Percentiles rank a stretch among this genome's conserved stretches.
These are phyloP conservation scores for Andrena hattorfiana DNA, from an alignment of 2,888 invertebrate genomes.

Conservation along the genomic window DNA sequence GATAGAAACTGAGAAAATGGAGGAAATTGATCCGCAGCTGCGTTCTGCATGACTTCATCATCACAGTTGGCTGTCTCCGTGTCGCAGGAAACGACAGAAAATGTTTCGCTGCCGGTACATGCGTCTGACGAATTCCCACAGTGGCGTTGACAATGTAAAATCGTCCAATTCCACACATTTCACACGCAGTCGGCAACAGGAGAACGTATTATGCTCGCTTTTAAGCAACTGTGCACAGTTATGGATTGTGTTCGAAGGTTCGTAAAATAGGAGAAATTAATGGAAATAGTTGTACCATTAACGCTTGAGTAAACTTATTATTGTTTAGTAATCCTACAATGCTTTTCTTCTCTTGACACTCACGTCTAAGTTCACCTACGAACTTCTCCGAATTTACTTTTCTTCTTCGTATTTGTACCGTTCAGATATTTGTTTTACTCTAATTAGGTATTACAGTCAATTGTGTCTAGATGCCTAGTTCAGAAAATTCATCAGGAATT, in stretches of 20 bases:
- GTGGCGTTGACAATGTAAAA: slow-evolving; percentile 3
- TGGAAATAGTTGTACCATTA: too few relatives aligned
- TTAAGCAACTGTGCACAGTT: background rate
- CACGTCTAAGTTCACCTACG: too few relatives aligned
- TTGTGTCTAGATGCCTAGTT: too few relatives aligned
- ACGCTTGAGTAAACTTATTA: too few relatives aligned
- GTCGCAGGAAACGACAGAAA: slow-evolving; percentile 15
- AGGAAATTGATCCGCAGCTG: slow-evolving; percentile 37
- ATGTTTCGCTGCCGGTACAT: background rate
- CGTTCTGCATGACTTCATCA: slow-evolving; percentile 53
- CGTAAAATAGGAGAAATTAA: too few relatives aligned
- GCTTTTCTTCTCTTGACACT: too few relatives aligned
- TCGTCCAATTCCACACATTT: slow-evolving; percentile 16
- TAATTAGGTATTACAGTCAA: too few relatives aligned
- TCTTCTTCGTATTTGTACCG: too few relatives aligned
- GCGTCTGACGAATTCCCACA: slow-evolving; percentile 24
- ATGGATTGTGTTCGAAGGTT: background rate
- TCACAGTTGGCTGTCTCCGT: slow-evolving; percentile 18
- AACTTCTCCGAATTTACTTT: too few relatives aligned
- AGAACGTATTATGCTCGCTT: background rate
- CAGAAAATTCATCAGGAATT: too few relatives aligned
- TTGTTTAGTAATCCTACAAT: too few relatives aligned
- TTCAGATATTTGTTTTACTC: too few relatives aligned
- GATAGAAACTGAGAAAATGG: slow-evolving; percentile 27
- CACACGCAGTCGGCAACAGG: background rate